phyloP scores from a whole-genome alignment of 2,113 vertebrate species.

The Solea senegalensis region DNA sequence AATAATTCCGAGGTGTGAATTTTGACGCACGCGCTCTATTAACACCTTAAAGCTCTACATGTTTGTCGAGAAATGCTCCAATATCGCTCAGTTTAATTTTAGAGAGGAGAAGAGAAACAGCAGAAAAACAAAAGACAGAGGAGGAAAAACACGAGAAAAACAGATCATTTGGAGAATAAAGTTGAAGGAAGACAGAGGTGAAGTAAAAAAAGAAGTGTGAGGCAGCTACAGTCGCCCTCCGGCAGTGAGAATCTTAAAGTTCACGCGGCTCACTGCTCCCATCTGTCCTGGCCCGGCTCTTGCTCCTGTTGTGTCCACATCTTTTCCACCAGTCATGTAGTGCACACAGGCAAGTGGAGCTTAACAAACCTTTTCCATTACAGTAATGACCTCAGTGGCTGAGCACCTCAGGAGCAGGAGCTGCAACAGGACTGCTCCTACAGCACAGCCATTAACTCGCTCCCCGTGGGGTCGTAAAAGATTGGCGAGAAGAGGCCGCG shows the following conservation, averaged over 20 bases:
- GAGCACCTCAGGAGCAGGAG: conserved; percentile 20
- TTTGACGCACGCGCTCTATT: no score
- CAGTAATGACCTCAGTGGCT: conserved; percentile 60
- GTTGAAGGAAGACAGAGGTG: background rate
- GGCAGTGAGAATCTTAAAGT: conserved; percentile 10
- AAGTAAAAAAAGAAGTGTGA: background rate
- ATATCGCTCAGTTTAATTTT: no score
- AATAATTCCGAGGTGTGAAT: no score
- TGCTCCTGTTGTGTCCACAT: conserved; percentile 3
- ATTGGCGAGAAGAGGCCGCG: conserved; percentile 15
- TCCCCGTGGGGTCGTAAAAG: conserved; percentile 9
- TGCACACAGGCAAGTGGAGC: conserved; percentile 35
- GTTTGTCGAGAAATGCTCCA: no score
- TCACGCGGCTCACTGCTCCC: conserved; percentile 5
- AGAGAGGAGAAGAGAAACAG: no score
- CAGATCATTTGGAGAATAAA: background rate
- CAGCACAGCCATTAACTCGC: conserved; percentile 37
- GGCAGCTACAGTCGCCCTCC: background rate
- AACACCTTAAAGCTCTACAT: no score
- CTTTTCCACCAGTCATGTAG: conserved; percentile 31
- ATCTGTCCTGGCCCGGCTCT: background rate
- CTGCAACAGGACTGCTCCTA: conserved; percentile 20
- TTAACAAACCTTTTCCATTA: conserved; percentile 72
- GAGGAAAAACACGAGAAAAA: background rate
- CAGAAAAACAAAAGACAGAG: background rate